Conservation (phyloP, 2,888 invertebrate species). For the Drosophila dives region DNA sequence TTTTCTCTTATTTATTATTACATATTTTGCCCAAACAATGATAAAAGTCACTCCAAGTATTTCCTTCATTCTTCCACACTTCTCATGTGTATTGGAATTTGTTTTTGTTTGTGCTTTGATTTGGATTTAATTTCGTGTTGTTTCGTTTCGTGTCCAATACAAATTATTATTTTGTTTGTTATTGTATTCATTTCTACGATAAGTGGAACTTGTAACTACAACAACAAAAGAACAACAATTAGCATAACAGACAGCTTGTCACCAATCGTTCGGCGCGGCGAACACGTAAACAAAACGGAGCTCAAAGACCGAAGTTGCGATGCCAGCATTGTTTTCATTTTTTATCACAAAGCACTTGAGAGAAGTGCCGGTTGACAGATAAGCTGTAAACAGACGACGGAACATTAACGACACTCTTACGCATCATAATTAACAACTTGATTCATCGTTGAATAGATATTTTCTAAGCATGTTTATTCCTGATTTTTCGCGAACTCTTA, state of each 20-base stretch:
- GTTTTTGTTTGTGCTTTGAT: neutral
- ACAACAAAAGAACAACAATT: slow-evolving; percentile 35
- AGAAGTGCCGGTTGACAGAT: slow-evolving; percentile 25
- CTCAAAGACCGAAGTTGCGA: neutral
- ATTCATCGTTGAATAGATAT: slow-evolving; percentile 20
- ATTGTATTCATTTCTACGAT: slow-evolving; percentile 29
- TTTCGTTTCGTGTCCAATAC: slow-evolving; percentile 42
- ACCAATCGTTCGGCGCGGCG: slow-evolving; percentile 36
- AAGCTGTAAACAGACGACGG: slow-evolving; percentile 1
- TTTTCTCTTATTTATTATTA: slow-evolving; percentile 41
- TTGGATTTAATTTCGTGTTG: slow-evolving; percentile 27
- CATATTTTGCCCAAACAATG: slow-evolving; percentile 34
- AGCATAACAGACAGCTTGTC: slow-evolving; percentile 64
- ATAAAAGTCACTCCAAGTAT: slow-evolving; percentile 16
- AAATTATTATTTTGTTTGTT: slow-evolving; percentile 43
- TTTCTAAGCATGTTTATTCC: slow-evolving; percentile 1
- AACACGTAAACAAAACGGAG: slow-evolving; percentile 47
- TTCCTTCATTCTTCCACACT: neutral
- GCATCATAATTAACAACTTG: slow-evolving; percentile 32
- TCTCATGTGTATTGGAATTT: slow-evolving; percentile 5
- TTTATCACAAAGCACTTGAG: slow-evolving; percentile 34
- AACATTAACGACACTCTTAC: slow-evolving; percentile 1
- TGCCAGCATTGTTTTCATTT: slow-evolving; percentile 18
- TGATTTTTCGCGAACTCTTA: slow-evolving; percentile 26
- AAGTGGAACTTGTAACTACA: slow-evolving; percentile 24